phyloP scores from a whole-genome alignment of 2,113 vertebrate genomes.

The Girardinichthys multiradiatus region DNA sequence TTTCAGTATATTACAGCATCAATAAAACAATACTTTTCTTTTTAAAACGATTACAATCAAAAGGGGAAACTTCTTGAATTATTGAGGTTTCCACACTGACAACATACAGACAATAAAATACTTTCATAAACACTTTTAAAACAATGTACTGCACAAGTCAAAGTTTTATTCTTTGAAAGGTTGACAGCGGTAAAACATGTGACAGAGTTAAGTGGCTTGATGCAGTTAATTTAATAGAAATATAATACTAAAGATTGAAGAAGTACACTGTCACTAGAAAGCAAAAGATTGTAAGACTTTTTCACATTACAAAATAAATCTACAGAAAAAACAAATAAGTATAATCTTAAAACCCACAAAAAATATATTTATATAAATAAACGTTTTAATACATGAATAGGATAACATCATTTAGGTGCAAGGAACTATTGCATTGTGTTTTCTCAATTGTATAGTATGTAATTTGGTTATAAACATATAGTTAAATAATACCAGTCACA shows the following conservation, averaged over 20 bases:
- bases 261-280: slow-evolving; percentile 22
- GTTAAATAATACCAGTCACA: not conserved
- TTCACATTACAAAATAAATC: not conserved
- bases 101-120: slow-evolving; percentile 18
- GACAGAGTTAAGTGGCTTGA: not conserved
- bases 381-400: slow-evolving; percentile 26
- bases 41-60: not conserved
- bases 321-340: slow-evolving; percentile 29
- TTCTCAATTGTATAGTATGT: not conserved
- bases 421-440: slow-evolving; percentile 63
- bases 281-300: slow-evolving; percentile 15
- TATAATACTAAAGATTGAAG: slow-evolving; percentile 30
- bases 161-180: not conserved
- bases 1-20: not conserved
- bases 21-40: not conserved
- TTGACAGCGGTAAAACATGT: not conserved
- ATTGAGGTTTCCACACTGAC: slow-evolving; percentile 36
- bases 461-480: not conserved
- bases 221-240: slow-evolving; percentile 8
- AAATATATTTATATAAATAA: slow-evolving; percentile 40
- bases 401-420: slow-evolving; percentile 14
- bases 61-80: slow-evolving; percentile 25
- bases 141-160: not conserved
- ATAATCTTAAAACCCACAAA: slow-evolving; percentile 19
- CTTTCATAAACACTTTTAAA: not conserved